Percentiles rank a stretch among this genome's conserved stretches.
Conservation (phyloP, 2,888 invertebrate genomes). For the Cantharis nigra region DNA sequence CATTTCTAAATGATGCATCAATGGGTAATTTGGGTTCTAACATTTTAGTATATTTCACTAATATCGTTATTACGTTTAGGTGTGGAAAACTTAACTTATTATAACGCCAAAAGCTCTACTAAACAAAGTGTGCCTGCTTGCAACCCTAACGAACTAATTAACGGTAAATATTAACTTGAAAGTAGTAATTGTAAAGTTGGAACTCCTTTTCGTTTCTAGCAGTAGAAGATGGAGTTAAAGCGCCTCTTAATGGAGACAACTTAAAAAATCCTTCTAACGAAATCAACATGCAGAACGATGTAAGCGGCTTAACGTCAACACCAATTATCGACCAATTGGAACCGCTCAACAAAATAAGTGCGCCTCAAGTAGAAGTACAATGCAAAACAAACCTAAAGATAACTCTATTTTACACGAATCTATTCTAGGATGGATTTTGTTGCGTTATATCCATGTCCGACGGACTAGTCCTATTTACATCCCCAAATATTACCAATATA, state of each 20-base stretch:
- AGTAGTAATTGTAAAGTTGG: not conserved
- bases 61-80: not conserved
- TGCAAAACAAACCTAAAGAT: not conserved
- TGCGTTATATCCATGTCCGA: conserved; percentile 83
- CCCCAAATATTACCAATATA: conserved; percentile 67
- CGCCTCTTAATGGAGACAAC: not conserved
- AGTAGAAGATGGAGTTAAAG: not conserved
- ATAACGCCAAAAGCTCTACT: not conserved
- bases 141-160: not conserved
- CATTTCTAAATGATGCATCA: not conserved
- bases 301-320: not conserved
- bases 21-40: not conserved
- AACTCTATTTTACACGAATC: not conserved
- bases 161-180: not conserved
- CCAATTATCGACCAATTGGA: conserved; percentile 9
- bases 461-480: conserved; percentile 78
- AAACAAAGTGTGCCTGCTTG: not conserved
- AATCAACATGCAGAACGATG: not conserved
- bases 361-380: conserved; percentile 10
- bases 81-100: not conserved
- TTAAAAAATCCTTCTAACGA: not conserved
- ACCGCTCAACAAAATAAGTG: conserved; percentile 10
- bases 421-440: conserved; percentile 69
- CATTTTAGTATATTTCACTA: not conserved
- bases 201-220: not conserved